Evolutionary conservation across 2,888 invertebrate genomes (phyloP).

Genomic region (Gasteruption jaculator): DNA sequence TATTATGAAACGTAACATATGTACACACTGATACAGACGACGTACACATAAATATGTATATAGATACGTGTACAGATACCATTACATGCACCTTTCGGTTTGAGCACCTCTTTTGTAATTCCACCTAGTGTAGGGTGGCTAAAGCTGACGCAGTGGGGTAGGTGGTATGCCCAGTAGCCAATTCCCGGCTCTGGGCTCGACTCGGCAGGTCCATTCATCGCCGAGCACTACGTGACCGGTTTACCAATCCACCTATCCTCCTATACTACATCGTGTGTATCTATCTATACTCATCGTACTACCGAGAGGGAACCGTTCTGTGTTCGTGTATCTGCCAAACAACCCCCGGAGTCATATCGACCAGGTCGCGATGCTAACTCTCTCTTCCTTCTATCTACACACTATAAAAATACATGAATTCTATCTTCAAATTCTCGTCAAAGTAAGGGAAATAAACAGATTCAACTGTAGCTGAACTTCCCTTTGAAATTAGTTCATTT

Average conservation of each 20-base stretch:
- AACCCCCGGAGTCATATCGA: conserved; percentile 45
- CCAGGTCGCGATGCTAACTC: conserved; percentile 28
- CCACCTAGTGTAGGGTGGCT: conserved; percentile 40
- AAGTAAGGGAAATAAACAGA: no score
- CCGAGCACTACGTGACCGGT: conserved; percentile 51
- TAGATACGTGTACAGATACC: no score
- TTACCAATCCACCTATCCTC: conserved; percentile 44
- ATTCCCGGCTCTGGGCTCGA: conserved; percentile 49
- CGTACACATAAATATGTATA: no score
- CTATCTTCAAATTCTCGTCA: no score
- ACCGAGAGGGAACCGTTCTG: conserved; percentile 6
- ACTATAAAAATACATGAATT: no score
- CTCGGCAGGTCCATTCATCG: conserved; percentile 52
- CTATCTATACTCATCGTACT: conserved; percentile 23
- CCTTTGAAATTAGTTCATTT: no score
- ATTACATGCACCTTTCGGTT: no score
- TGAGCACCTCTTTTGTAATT: conserved; percentile 41
- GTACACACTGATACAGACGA: no score
- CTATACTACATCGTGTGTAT: conserved; percentile 24
- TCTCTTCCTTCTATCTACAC: conserved; percentile 18
- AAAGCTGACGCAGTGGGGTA: conserved; percentile 46
- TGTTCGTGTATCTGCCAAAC: conserved; percentile 36
- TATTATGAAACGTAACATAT: no score
- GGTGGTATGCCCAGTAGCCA: conserved; percentile 50
- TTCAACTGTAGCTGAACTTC: no score